These are phyloP conservation scores for Macrobrachium rosenbergii DNA, from an alignment of 1,140 invertebrate genomes.

Conservation along the genomic window DNA sequence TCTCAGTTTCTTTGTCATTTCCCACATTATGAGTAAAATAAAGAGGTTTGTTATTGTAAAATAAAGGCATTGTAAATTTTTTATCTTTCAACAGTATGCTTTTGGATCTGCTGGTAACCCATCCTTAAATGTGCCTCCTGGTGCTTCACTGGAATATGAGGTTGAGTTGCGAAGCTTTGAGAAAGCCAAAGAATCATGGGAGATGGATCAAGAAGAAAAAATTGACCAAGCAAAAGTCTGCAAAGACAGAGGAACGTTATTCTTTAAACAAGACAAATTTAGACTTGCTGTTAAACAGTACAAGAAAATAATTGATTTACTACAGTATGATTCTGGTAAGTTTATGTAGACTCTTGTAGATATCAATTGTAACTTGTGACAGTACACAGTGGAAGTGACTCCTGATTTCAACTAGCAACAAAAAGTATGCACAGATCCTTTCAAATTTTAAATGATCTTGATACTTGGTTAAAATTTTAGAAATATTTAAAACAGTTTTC, in stretches of 20 bases:
- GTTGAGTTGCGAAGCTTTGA: conserved; percentile 88
- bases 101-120: conserved; percentile 82
- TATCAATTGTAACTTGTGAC: background rate
- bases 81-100: conserved; percentile 76
- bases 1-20: too few species aligned
- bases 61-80: background rate
- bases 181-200: conserved; percentile 85
- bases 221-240: conserved; percentile 84
- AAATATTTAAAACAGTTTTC: too few species aligned
- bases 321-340: conserved; percentile 73
- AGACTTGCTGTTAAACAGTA: conserved; percentile 90
- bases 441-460: too few species aligned
- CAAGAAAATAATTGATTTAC: conserved; percentile 78
- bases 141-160: conserved; percentile 85
- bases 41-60: background rate
- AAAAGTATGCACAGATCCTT: too few species aligned
- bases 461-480: too few species aligned
- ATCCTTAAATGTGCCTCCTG: conserved; percentile 83
- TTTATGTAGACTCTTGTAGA: conserved; percentile 37
- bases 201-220: conserved; percentile 83
- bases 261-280: conserved; percentile 87
- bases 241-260: conserved; percentile 93
- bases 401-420: background rate
- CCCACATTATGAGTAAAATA: background rate
- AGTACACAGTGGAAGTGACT: background rate